phyloP scores from a whole-genome alignment of 2,113 vertebrate species.

The Glareola pratincola region DNA sequence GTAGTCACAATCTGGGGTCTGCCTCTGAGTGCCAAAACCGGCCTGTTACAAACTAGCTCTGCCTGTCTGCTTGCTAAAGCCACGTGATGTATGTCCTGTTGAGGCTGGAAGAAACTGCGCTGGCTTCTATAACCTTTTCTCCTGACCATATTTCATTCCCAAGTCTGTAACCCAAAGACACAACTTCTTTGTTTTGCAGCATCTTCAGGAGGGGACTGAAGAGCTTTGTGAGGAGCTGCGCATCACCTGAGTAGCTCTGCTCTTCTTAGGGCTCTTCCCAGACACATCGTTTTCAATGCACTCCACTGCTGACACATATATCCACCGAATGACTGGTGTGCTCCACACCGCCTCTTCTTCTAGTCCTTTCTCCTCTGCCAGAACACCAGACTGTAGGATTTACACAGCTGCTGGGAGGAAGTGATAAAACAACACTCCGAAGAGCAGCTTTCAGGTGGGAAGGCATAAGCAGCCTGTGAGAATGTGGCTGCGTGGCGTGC shows the following conservation, averaged over 20 bases:
- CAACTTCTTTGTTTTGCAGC: background rate
- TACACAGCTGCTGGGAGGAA: conserved; percentile 33
- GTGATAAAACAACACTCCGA: conserved; percentile 13
- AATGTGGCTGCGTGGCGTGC: background rate
- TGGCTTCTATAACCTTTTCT: background rate
- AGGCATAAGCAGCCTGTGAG: background rate
- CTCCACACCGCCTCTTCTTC: conserved; percentile 13
- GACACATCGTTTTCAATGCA: background rate
- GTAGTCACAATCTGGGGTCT: background rate
- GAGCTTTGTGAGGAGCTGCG: background rate
- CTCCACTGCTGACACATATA: background rate
- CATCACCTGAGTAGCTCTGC: background rate
- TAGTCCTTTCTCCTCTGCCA: background rate
- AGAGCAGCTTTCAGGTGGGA: conserved; percentile 48
- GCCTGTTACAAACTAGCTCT: background rate
- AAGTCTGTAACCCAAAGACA: background rate
- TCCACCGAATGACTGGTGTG: background rate
- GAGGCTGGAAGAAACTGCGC: background rate
- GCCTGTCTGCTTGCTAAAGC: background rate
- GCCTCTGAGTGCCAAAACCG: background rate
- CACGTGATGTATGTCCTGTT: background rate
- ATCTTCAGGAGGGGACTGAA: background rate
- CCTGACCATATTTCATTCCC: background rate
- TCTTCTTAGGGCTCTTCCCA: background rate
- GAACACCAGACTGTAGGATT: conserved; percentile 12